A percentile compares a stretch with the other conserved stretches of the same genome.
Conservation (phyloP, 2,113 vertebrate genomes). For the Perognathus longimembris region DNA sequence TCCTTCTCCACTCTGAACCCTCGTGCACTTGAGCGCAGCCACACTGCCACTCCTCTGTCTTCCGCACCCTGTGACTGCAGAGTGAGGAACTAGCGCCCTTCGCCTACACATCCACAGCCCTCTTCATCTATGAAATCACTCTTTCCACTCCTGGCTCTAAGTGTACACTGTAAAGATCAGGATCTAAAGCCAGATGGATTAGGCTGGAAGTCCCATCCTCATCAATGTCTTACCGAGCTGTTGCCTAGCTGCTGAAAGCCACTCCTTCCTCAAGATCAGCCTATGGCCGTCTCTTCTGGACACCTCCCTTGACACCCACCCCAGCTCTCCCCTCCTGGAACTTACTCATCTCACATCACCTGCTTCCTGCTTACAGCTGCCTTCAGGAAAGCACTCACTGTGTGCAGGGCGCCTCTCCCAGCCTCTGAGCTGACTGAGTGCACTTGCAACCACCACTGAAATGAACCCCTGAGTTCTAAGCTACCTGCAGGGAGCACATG, state of each 20-base stretch:
- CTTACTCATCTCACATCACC: fast-evolving
- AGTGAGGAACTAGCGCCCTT: neutral
- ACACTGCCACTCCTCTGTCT: too few species aligned
- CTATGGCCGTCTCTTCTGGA: neutral
- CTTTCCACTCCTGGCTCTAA: neutral
- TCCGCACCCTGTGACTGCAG: neutral
- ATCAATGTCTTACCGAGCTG: neutral
- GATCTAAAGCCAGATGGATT: neutral
- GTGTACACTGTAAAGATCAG: neutral
- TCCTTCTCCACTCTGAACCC: neutral
- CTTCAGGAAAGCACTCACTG: fast-evolving
- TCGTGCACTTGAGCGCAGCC: neutral
- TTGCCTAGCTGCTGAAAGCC: neutral
- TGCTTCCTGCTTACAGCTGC: fast-evolving
- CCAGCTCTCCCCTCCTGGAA: neutral
- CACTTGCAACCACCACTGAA: neutral
- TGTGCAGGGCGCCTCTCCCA: neutral
- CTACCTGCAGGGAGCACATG: fast-evolving
- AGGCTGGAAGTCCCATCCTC: neutral
- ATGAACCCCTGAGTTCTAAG: neutral
- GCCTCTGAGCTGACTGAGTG: neutral
- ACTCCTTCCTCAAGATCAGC: neutral
- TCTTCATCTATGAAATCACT: neutral
- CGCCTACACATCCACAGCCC: neutral
- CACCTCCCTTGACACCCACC: neutral